Evolutionary conservation across 2,888 invertebrate species (phyloP).

Genomic region (Drosophila robusta): DNA sequence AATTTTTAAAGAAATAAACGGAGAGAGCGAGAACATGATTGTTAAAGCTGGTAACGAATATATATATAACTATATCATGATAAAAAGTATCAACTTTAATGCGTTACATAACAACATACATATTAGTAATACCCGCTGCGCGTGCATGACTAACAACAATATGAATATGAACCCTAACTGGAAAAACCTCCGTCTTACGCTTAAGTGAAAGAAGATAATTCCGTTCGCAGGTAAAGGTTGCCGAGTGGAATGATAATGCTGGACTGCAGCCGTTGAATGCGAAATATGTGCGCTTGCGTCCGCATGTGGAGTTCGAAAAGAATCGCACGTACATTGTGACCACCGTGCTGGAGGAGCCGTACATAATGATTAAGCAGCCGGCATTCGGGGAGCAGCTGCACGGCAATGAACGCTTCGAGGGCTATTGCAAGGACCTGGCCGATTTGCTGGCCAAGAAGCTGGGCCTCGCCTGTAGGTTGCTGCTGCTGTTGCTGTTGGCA

Average conservation of each 20-base stretch:
- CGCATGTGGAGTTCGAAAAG: conserved; percentile 90
- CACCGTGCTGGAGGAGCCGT: conserved; percentile 94
- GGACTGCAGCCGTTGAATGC: conserved; percentile 91
- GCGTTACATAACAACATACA: too few relatives aligned
- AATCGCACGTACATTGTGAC: conserved; percentile 95
- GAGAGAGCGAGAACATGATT: too few relatives aligned
- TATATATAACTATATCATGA: too few relatives aligned
- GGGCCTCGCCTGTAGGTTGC: conserved; percentile 92
- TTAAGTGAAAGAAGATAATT: conserved; percentile 1
- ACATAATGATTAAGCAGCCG: conserved; percentile 91
- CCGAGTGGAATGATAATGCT: conserved; percentile 93
- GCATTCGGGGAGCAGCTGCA: conserved; percentile 88
- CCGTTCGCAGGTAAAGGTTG: conserved; percentile 90
- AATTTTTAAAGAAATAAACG: too few relatives aligned
- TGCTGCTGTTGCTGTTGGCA: background rate
- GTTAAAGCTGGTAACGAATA: too few relatives aligned
- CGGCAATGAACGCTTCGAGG: conserved; percentile 93
- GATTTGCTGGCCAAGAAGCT: conserved; percentile 92
- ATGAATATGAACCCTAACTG: conserved; percentile 5
- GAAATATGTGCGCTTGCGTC: conserved; percentile 90
- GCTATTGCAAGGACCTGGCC: conserved; percentile 96
- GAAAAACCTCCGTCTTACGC: background rate
- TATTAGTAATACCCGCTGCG: background rate
- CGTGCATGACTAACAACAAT: background rate
- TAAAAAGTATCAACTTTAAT: too few relatives aligned